Conservation (phyloP, 2,797 vertebrate species). For the Crenichthys baileyi region DNA sequence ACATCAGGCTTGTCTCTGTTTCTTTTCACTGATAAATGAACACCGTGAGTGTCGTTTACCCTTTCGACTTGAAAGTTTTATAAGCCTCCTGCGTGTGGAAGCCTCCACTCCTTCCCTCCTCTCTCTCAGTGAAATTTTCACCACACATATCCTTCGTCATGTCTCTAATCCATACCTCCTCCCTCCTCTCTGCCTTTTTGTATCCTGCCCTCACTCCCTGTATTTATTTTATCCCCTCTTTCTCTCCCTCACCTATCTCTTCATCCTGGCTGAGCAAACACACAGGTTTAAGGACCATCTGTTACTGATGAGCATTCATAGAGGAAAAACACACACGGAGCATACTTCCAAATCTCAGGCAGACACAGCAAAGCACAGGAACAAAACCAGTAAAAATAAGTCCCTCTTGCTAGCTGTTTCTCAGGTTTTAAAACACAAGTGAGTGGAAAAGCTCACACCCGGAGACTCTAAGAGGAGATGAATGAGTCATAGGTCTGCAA, state of each 20-base stretch:
- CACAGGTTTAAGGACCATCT: conserved; percentile 74
- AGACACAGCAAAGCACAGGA: conserved; percentile 1
- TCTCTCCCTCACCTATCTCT: conserved; percentile 50
- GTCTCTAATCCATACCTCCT: conserved; percentile 11
- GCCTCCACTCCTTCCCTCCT: conserved; percentile 8
- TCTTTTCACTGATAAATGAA: conserved; percentile 41
- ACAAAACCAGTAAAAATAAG: not conserved
- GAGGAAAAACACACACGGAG: conserved; percentile 30
- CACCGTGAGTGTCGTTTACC: conserved; percentile 4
- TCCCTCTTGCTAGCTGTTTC: conserved; percentile 5
- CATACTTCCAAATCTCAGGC: conserved; percentile 8
- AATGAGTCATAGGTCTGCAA: conserved; percentile 61
- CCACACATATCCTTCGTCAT: conserved; percentile 2
- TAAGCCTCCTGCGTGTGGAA: conserved; percentile 36
- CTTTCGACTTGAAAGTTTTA: conserved; percentile 53
- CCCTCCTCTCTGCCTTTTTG: conserved; percentile 21
- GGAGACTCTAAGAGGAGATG: conserved; percentile 15
- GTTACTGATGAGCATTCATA: conserved; percentile 67
- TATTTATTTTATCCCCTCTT: conserved; percentile 52
- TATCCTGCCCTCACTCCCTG: conserved; percentile 45
- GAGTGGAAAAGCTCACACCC: not conserved
- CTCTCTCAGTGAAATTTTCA: conserved; percentile 17
- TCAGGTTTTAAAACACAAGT: not conserved
- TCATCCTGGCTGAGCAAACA: conserved; percentile 71
- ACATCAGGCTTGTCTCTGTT: conserved; percentile 15